These are phyloP conservation scores for Nezara viridula DNA, from an alignment of 2,888 invertebrate species.

Conservation along the genomic window DNA sequence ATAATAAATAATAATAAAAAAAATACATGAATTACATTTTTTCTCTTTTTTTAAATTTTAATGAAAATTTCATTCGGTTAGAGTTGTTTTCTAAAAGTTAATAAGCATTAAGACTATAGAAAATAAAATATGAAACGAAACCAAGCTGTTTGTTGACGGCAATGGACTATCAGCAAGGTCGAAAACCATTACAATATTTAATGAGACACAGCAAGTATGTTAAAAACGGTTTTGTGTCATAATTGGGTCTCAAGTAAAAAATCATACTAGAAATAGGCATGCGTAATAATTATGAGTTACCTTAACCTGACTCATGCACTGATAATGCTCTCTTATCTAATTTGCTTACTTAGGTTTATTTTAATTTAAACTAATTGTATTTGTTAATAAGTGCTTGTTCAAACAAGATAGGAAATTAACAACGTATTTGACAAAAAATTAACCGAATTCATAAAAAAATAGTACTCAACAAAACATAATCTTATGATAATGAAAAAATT, in stretches of 20 bases:
- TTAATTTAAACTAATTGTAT: neutral
- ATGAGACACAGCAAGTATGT: neutral
- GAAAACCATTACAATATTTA: conserved; percentile 16
- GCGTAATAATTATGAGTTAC: neutral
- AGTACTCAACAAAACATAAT: no score
- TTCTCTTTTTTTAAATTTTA: no score
- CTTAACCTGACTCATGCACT: neutral
- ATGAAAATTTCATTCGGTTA: no score
- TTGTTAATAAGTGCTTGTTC: neutral
- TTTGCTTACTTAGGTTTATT: neutral
- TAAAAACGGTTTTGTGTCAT: neutral
- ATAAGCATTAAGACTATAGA: neutral
- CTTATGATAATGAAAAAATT: no score
- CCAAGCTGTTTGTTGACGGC: neutral
- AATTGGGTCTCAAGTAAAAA: neutral
- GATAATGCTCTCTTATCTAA: neutral
- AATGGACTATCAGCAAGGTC: neutral
- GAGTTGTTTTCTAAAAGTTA: neutral
- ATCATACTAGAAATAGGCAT: neutral
- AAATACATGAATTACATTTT: no score
- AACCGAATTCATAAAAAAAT: no score
- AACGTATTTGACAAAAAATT: neutral
- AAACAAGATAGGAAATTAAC: neutral
- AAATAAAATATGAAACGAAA: neutral
- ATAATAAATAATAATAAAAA: no score